phyloP scores from a whole-genome alignment of 2,888 invertebrate species.

The Odontothrips loti region DNA sequence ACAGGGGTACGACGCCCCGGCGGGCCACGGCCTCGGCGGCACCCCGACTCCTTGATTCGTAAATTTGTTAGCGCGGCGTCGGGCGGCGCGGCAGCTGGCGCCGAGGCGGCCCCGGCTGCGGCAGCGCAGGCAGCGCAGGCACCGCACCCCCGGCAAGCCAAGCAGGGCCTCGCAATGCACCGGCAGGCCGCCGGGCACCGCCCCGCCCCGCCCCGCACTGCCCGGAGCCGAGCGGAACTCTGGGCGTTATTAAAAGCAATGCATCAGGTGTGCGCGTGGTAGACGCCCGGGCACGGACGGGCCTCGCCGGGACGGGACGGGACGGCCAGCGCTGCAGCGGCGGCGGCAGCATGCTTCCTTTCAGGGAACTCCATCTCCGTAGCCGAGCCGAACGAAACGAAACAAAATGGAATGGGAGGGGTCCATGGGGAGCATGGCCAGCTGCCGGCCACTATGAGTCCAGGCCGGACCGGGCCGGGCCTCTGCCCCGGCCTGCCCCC shows the following conservation, averaged over 20 bases:
- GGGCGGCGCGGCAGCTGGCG: background rate
- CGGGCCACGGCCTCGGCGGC: background rate
- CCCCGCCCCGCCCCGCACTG: background rate
- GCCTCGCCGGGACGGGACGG: background rate
- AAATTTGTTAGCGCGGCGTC: background rate
- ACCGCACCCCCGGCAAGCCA: background rate
- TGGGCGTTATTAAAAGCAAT: conserved; percentile 21
- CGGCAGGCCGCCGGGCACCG: background rate
- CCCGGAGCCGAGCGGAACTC: background rate
- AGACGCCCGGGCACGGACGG: background rate
- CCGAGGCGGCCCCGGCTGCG: background rate
- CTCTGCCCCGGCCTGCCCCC: background rate
- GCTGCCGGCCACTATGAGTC: no score
- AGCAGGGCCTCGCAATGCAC: no score
- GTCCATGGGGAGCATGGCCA: background rate
- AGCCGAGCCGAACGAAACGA: conserved; percentile 14
- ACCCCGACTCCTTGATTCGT: background rate
- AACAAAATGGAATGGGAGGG: background rate
- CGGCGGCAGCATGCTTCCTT: background rate
- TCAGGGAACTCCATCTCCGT: conserved; percentile 21
- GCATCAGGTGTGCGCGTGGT: conserved; percentile 4
- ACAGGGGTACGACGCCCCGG: background rate
- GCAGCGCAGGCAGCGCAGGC: no score
- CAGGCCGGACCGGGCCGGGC: background rate
- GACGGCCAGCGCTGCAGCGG: background rate